Evolutionary conservation across 2,113 vertebrate genomes (phyloP), one percentile per base, ranked within the genome.

Genomic region (Peucedramus taeniatus): DNA sequence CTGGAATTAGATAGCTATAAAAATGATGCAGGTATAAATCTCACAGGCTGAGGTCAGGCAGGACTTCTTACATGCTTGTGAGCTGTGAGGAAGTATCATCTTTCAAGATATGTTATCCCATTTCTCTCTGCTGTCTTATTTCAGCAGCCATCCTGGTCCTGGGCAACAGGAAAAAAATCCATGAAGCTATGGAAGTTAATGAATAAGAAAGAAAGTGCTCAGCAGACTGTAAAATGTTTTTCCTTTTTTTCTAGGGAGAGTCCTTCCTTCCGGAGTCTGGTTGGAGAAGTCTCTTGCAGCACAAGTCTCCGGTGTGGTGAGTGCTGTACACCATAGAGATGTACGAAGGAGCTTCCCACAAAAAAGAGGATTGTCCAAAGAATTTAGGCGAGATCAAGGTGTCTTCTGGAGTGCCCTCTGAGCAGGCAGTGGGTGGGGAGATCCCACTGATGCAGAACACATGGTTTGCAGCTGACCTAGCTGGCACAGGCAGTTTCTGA

Each of bases 101-200:
- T 81, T 82, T 27, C 39, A 69, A 64, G 30, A 70, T 0, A 0
- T 9, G 4, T 23, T 60, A 6, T 72, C 8, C 21, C 5, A 1
- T 51, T 87, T 88, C 13, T n/a, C 13, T 63, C 13, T 72, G 28
- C 26, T 60, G 33, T 39, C 11, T 9, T 31, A 7, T 40, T 56
- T 92, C 57, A 64, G 31, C 13, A 80, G 6, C 5, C 6, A 24
- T 68, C 16, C 9, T 68, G 10, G 9, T 85, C 31, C 33, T 51
- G 6, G 15, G 10, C 4, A 50, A 24, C 0, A 56, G 21, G 19
- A 53, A 57, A 87, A 37, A 76, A 42, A 19, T 35, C 10, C 1
- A 4, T 7, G 27, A 39, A 87, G 12, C 8, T 1, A 1, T n/a
- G 14, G 5, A 3, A 35, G 26, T 59, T 75, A 35, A 23, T 0